These are phyloP conservation scores for Coenonympha glycerion DNA, from an alignment of 2,888 invertebrate species.

Conservation along the genomic window DNA sequence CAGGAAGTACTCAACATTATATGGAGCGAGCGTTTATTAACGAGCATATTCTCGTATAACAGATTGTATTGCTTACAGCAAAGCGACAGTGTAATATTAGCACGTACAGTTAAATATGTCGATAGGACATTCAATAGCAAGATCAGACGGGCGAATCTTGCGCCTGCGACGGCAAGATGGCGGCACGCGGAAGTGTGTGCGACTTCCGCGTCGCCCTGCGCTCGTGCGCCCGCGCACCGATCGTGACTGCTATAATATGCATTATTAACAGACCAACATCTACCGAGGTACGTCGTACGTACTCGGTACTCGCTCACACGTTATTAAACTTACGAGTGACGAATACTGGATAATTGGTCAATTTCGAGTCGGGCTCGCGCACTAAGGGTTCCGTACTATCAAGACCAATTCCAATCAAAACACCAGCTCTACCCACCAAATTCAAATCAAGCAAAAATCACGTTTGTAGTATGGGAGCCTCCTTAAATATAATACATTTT, in stretches of 20 bases:
- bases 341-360: no score
- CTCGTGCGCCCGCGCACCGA: conserved; percentile 49
- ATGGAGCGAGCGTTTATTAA: no score
- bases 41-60: no score
- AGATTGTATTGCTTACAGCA: background rate
- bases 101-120: conserved; percentile 27
- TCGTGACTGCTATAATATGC: conserved; percentile 58
- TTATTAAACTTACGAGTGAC: conserved; percentile 41
- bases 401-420: no score
- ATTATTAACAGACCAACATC: conserved; percentile 48
- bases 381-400: no score
- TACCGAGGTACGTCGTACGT: no score
- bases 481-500: no score
- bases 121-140: conserved; percentile 35
- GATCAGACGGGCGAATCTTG: conserved; percentile 52
- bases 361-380: no score
- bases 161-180: conserved; percentile 67
- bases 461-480: no score
- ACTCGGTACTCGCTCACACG: conserved; percentile 40
- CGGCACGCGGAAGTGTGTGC: conserved; percentile 71
- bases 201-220: conserved; percentile 63
- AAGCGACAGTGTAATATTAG: conserved; percentile 14
- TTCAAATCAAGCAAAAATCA: no score
- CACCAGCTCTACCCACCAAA: no score
- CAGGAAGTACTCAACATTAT: background rate